phyloP scores from a whole-genome alignment of 2,113 vertebrate species.

The Ranitomeya variabilis region DNA sequence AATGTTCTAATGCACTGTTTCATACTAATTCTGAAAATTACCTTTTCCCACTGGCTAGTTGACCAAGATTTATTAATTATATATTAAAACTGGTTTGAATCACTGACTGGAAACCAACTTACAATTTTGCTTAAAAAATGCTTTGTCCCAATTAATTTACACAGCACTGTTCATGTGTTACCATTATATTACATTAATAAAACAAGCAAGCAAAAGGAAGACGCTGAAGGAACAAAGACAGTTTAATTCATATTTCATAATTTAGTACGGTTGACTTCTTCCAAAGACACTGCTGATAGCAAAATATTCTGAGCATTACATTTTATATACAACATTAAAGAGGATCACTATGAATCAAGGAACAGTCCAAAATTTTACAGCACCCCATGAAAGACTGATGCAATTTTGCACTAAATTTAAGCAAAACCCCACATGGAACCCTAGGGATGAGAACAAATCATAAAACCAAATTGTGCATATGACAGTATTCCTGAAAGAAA shows the following conservation, averaged over 20 bases:
- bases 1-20: too few relatives aligned
- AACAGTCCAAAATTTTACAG: conserved; percentile 60
- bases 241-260: conserved; percentile 71
- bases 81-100: too few relatives aligned
- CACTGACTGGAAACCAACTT: too few relatives aligned
- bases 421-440: conserved; percentile 27
- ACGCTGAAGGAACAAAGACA: conserved; percentile 68
- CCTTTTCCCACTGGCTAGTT: too few relatives aligned
- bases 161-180: not conserved
- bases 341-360: conserved; percentile 67
- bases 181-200: not conserved
- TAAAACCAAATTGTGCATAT: conserved; percentile 10
- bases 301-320: conserved; percentile 72
- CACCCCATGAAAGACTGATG: conserved; percentile 47
- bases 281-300: conserved; percentile 70
- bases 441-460: not conserved
- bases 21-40: too few relatives aligned
- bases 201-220: conserved; percentile 61
- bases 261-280: conserved; percentile 71
- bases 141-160: too few relatives aligned
- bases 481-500: conserved; percentile 8
- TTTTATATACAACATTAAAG: conserved; percentile 73
- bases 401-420: conserved; percentile 52
- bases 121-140: too few relatives aligned
- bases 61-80: too few relatives aligned